Base-by-base conservation (phyloP, 2,797 vertebrate species). In the Melanogrammus aeglefinus region DNA sequence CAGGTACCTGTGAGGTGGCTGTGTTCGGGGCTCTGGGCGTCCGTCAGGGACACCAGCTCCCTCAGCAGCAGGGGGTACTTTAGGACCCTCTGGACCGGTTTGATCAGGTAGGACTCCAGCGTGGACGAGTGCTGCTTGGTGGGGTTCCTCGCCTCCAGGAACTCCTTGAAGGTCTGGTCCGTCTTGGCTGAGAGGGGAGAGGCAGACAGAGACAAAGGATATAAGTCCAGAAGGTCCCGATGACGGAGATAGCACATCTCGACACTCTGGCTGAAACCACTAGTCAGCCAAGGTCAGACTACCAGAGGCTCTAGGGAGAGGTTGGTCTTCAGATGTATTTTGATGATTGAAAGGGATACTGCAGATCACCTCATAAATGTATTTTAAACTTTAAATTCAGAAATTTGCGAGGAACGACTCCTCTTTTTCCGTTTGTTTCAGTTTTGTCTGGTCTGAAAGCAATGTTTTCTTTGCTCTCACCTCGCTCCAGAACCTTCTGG, bases 71-170 rank as follows among this genome's bases (percentile, higher is more conserved):
- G 93, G 0, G 97, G 97, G 36, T 99, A 99, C 90, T 97, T 98
- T 81, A 99, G 93, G 83, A 99, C 97, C 35, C 97, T 94, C 93
- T 99, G 97, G 1, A 99, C 96, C 0, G 97, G 97, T 91, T 99
- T 99, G 88, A 99, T 99, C 87, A 99, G 96, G 91, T 96, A 99
- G 0, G 97, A 99, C 92, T 99, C 97, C 90, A 99, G 89, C 0
- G 96, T 97, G 24, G 96, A 96, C 0, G 97, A 97, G 82, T 99
- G 97, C 92, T 99, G 97, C 88, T 97, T 98, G 78, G 96, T 97
- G 27, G 96, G 96, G 83, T 99, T 99, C 82, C 94, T 95, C 13
- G 94, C 90, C 1, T 97, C 97, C 90, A 99, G 92, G 86, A 99
- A 99, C 44, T 94, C 93, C 86, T 96, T 98, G 87, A 99, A 99